Evolutionary conservation across 2,113 vertebrate species (phyloP).

Genomic region (Andinoacara biseriatus): DNA sequence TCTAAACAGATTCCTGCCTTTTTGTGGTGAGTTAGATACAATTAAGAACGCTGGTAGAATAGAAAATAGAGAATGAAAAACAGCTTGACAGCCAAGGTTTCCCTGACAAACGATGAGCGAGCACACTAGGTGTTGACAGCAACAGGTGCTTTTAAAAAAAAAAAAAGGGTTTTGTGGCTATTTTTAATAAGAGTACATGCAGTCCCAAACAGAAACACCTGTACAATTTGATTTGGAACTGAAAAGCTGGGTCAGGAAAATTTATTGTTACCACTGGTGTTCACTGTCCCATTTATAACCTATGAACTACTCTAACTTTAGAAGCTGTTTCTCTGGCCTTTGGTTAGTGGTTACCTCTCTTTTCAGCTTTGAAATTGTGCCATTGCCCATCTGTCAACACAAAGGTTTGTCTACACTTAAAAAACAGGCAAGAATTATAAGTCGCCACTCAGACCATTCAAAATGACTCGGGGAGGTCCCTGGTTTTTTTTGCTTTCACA

Average conservation of each 20-base stretch:
- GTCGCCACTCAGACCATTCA: background rate
- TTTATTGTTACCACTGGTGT: background rate
- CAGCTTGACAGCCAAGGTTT: background rate
- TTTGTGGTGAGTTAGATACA: background rate
- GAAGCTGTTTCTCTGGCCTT: background rate
- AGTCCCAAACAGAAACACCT: background rate
- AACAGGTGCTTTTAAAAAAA: background rate
- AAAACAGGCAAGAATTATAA: background rate
- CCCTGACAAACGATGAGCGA: background rate
- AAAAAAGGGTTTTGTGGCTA: background rate
- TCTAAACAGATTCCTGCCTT: background rate
- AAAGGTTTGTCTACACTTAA: conserved; percentile 1
- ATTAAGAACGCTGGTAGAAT: background rate
- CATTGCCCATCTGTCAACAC: background rate
- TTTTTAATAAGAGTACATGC: background rate
- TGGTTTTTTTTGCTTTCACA: conserved; percentile 7
- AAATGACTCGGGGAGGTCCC: background rate
- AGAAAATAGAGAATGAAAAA: background rate
- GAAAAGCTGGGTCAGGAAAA: background rate
- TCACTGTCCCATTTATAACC: background rate
- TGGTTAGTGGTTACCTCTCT: background rate
- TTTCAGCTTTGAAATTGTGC: background rate
- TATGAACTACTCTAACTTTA: background rate
- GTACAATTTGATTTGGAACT: background rate
- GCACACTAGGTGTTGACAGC: background rate